phyloP scores from a whole-genome alignment of 2,888 invertebrate species.

The Nomada hirtipes region DNA sequence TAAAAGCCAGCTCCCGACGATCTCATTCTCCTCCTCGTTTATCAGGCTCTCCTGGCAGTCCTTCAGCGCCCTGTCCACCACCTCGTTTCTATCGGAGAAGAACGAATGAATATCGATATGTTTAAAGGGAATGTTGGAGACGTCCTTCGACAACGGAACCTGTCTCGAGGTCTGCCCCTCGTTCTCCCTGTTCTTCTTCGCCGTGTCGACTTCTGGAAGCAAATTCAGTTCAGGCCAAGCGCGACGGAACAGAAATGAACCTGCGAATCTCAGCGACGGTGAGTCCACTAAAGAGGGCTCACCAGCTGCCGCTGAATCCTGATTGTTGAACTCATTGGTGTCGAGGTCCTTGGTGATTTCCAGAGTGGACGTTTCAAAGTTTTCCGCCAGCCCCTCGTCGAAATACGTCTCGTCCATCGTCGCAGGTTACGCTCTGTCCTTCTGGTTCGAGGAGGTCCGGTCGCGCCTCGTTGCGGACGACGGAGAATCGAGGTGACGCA shows the following conservation, averaged over 20 bases:
- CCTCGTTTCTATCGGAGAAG: conserved; percentile 90
- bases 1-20: conserved; percentile 91
- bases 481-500: not conserved
- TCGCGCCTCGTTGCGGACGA: not conserved
- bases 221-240: not conserved
- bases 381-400: conserved; percentile 76
- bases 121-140: conserved; percentile 73
- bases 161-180: not conserved
- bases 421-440: conserved; percentile 32
- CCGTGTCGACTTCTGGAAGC: conserved; percentile 9
- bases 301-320: conserved; percentile 32
- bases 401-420: conserved; percentile 75
- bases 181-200: conserved; percentile 27
- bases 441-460: too few relatives aligned
- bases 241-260: too few relatives aligned
- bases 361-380: conserved; percentile 76
- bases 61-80: conserved; percentile 90
- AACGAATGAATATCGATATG: conserved; percentile 87
- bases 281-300: not conserved
- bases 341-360: conserved; percentile 74
- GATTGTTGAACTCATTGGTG: conserved; percentile 27
- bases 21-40: conserved; percentile 89
- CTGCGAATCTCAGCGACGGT: too few relatives aligned
- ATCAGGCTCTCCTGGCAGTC: conserved; percentile 89
- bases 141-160: conserved; percentile 47